A percentile compares a stretch with the other conserved stretches of the same genome.
phyloP scores from a whole-genome alignment of 2,888 invertebrate genomes.

The Yponomeuta cagnagella region DNA sequence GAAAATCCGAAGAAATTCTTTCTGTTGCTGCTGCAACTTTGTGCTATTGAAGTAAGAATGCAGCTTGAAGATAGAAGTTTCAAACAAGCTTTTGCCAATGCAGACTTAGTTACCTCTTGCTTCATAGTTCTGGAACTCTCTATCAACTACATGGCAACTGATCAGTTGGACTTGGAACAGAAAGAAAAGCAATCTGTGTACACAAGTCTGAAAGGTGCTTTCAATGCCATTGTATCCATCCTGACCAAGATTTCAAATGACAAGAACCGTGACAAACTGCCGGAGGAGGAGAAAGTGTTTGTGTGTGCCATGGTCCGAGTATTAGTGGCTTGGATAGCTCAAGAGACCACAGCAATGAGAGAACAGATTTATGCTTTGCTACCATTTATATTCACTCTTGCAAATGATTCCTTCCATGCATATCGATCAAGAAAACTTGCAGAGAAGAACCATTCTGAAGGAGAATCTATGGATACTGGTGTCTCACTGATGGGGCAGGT shows the following conservation, averaged over 20 bases:
- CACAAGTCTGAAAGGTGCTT: slow-evolving; percentile 91
- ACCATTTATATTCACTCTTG: slow-evolving; percentile 86
- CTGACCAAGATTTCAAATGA: slow-evolving; percentile 84
- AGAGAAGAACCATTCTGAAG: slow-evolving; percentile 79
- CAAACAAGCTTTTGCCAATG: slow-evolving; percentile 84
- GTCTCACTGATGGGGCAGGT: slow-evolving; percentile 71
- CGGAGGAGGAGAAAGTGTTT: slow-evolving; percentile 83
- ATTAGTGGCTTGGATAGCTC: slow-evolving; percentile 91
- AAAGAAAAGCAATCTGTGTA: slow-evolving; percentile 94
- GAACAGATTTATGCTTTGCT: slow-evolving; percentile 87
- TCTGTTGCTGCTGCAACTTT: slow-evolving; percentile 87
- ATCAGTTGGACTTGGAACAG: slow-evolving; percentile 89
- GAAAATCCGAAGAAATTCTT: slow-evolving; percentile 89
- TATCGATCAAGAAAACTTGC: slow-evolving; percentile 79
- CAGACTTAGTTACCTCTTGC: slow-evolving; percentile 87
- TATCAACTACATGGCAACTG: slow-evolving; percentile 85
- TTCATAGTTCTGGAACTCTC: slow-evolving; percentile 88
- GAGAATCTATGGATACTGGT: slow-evolving; percentile 66
- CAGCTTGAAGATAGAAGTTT: slow-evolving; percentile 91
- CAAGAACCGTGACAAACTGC: slow-evolving; percentile 81
- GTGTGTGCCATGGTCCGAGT: slow-evolving; percentile 91
- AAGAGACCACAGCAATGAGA: slow-evolving; percentile 92
- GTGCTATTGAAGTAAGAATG: slow-evolving; percentile 96
- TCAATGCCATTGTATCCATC: slow-evolving; percentile 86
- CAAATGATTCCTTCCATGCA: slow-evolving; percentile 89